Base-by-base conservation (phyloP, 2,888 invertebrate genomes). In the Meghimatium bilineatum region DNA sequence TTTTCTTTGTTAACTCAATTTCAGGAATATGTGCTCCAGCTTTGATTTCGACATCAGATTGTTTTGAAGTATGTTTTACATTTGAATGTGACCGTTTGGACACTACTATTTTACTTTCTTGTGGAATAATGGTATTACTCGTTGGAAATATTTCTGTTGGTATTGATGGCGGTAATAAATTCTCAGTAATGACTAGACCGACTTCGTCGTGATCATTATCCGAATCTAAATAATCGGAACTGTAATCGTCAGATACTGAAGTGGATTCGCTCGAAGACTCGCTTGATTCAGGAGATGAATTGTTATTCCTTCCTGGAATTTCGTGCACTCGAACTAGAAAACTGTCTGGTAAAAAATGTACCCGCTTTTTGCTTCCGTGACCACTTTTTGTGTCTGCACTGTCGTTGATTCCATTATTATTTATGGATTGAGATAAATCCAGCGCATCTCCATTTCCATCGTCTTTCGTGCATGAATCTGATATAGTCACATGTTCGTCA, bases 261-360 rank as follows among this genome's bases (percentile, higher is more conserved):
- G 72, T 66, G n/a, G 76, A 66, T 1, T 85, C 86, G 23, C 74
- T 77, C 5, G 60, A 75, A 38, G 85, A 85, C 8, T 49, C 84
- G 44, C 80, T 82, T 10, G 85, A 85, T 12, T 69, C 81, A 2
- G 78, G 80, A 3, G 82, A 80, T 23, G 60, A 56, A 26, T 36
- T 79, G 20, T 49, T 34, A 34, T 29, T 66, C 63, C 87, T 79
- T n/a, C 86, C 85, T 26, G 87, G 86, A 26, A 87, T 87, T 75
- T 87, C 87, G 3, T 81, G 79, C 26, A 87, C 82, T 34, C 69
- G 52, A 26, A 86, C 86, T 29, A 87, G 75, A 66, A 80, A 52
- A 1, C 80, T 84, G 34, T 86, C 87, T 1, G 85, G 77, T n/a
- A 76, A 79, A 80, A 87, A 87, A 44, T 86, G 82, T 14, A 87